Evolutionary conservation across 1,140 invertebrate genomes (phyloP).

Genomic region (Bombus balteatus): DNA sequence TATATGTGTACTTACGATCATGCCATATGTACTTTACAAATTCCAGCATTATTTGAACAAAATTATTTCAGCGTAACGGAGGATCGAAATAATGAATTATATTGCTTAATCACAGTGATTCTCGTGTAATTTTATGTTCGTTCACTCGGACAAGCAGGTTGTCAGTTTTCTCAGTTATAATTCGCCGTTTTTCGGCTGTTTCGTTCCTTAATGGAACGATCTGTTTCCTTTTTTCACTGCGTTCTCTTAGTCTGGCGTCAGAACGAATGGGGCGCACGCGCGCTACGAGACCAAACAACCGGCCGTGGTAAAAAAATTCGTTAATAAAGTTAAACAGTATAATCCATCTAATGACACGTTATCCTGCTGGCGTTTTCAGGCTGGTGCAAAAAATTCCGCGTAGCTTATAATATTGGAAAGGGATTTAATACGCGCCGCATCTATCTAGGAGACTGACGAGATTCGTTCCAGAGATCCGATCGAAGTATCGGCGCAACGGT

Average conservation of each 20-base stretch:
- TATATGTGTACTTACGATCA: not conserved
- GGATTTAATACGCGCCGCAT: not conserved
- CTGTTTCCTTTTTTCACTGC: too few species aligned
- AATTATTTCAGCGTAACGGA: not conserved
- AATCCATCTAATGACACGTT: slow-evolving; percentile 26
- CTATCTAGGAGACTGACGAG: not conserved
- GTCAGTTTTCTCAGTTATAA: not conserved
- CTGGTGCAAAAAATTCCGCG: not conserved
- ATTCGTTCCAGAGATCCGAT: slow-evolving; percentile 20
- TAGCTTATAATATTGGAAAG: not conserved
- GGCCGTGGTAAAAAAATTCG: not conserved
- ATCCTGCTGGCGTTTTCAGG: not conserved
- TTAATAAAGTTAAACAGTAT: slow-evolving; percentile 23
- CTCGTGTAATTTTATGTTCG: not conserved
- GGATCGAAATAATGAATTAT: not conserved
- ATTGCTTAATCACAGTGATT: not conserved
- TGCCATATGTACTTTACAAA: not conserved
- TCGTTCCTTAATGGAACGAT: not conserved
- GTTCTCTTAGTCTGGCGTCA: not conserved
- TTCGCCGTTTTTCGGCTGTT: not conserved
- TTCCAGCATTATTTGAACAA: slow-evolving; percentile 4
- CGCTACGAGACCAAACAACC: too few species aligned
- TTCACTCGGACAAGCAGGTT: too few species aligned
- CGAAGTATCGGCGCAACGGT: not conserved
- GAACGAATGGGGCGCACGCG: not conserved